A percentile compares a stretch with the other conserved stretches of the same genome.
These are phyloP conservation scores for Pristiophorus japonicus DNA, from an alignment of 2,113 vertebrate species.

Conservation along the genomic window DNA sequence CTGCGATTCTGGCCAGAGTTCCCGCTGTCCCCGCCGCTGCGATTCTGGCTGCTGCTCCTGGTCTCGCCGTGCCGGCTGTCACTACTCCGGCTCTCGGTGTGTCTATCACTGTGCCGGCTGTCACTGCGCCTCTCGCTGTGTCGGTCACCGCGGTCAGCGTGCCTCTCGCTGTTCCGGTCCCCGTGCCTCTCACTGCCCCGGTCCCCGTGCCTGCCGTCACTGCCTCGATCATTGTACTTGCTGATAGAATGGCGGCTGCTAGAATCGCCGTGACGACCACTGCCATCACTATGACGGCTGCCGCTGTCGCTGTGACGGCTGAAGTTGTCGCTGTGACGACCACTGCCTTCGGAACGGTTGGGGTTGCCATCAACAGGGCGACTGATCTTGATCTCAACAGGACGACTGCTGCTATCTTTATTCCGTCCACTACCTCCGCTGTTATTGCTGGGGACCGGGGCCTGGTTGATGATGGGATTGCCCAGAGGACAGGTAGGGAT, in stretches of 20 bases:
- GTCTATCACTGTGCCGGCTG: conserved; percentile 43
- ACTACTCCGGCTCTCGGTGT: conserved; percentile 38
- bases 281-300: conserved; percentile 54
- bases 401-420: conserved; percentile 57
- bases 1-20: conserved; percentile 52
- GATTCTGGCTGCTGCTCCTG: conserved; percentile 46
- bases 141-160: conserved; percentile 53
- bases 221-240: conserved; percentile 49
- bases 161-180: conserved; percentile 55
- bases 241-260: conserved; percentile 53
- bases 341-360: conserved; percentile 47
- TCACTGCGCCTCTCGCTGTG: conserved; percentile 49
- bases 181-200: conserved; percentile 41
- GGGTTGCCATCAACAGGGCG: conserved; percentile 52
- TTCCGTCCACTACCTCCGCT: conserved; percentile 53
- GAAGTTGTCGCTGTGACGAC: conserved; percentile 52
- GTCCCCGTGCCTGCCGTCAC: conserved; percentile 53
- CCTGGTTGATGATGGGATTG: conserved; percentile 47
- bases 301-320: conserved; percentile 39
- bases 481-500: conserved; percentile 63
- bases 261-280: conserved; percentile 54
- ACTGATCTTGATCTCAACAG: conserved; percentile 45
- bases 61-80: conserved; percentile 53
- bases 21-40: conserved; percentile 52
- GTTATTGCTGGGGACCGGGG: conserved; percentile 40